Conservation (phyloP, 2,113 vertebrate genomes). For the Erinaceus europaeus region DNA sequence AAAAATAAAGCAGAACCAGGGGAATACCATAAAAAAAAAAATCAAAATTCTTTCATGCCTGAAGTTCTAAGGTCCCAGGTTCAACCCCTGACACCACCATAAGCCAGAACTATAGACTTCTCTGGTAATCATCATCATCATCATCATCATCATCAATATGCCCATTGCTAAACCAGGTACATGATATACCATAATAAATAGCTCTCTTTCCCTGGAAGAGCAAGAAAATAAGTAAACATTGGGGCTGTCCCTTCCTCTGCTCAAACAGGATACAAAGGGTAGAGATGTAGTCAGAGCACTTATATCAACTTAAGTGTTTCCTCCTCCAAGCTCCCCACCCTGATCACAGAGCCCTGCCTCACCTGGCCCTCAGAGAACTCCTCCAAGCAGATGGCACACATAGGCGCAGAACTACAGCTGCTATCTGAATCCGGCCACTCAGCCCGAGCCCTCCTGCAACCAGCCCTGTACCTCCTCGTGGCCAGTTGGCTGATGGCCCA, state of each 20-base stretch:
- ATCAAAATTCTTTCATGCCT: no score
- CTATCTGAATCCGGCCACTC: slow-evolving; percentile 87
- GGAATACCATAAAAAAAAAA: no score
- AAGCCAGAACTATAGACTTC: no score
- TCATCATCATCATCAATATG: background rate
- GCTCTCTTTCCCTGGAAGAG: background rate
- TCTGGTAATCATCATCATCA: no score
- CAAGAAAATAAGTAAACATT: background rate
- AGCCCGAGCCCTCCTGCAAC: slow-evolving; percentile 75
- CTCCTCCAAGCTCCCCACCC: background rate
- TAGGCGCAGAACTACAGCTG: slow-evolving; percentile 91
- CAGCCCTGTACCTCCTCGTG: slow-evolving; percentile 88
- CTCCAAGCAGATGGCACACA: slow-evolving; percentile 97
- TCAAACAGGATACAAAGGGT: background rate
- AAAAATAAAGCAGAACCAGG: no score
- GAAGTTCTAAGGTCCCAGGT: no score
- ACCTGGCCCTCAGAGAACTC: slow-evolving; percentile 98
- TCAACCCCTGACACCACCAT: no score
- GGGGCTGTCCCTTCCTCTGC: background rate
- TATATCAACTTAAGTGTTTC: background rate
- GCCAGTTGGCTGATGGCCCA: slow-evolving; percentile 91
- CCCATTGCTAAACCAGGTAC: background rate
- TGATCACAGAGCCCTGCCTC: background rate
- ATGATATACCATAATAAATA: background rate
- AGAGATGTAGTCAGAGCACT: background rate